A percentile compares a stretch with the other conserved stretches of the same genome.
Conservation (phyloP, 2,797 vertebrate species). For the Enteromius viviparus region DNA sequence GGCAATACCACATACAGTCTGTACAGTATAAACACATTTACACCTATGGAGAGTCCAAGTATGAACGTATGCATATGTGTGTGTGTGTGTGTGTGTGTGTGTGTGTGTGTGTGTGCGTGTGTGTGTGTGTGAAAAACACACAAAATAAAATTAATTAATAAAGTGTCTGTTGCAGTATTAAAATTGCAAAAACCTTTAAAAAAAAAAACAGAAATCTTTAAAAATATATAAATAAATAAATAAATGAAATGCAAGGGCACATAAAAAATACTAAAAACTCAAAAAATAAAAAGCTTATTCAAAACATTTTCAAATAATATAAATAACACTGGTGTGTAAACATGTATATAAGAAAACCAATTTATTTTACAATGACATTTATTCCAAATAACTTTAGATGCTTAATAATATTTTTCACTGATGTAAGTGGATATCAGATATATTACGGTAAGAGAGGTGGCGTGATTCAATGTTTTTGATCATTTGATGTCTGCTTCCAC, state of each 20-base stretch:
- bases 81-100: background rate
- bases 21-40: too few species aligned
- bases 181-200: background rate
- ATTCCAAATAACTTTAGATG: background rate
- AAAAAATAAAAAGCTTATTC: background rate
- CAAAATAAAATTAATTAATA: slow-evolving; percentile 16
- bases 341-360: background rate
- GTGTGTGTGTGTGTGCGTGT: background rate
- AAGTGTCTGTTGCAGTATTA: background rate
- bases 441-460: background rate
- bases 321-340: slow-evolving; percentile 8
- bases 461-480: background rate
- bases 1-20: too few species aligned
- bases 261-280: background rate
- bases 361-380: background rate
- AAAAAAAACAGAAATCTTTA: background rate
- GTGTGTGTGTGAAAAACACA: too few species aligned
- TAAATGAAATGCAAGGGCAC: background rate
- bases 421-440: background rate
- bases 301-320: background rate
- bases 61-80: background rate
- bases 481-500: background rate
- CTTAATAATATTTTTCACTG: background rate
- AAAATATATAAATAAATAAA: background rate
- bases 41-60: too few species aligned